Conservation (phyloP, 2,113 vertebrate genomes). For the Herpetotheres cachinnans region DNA sequence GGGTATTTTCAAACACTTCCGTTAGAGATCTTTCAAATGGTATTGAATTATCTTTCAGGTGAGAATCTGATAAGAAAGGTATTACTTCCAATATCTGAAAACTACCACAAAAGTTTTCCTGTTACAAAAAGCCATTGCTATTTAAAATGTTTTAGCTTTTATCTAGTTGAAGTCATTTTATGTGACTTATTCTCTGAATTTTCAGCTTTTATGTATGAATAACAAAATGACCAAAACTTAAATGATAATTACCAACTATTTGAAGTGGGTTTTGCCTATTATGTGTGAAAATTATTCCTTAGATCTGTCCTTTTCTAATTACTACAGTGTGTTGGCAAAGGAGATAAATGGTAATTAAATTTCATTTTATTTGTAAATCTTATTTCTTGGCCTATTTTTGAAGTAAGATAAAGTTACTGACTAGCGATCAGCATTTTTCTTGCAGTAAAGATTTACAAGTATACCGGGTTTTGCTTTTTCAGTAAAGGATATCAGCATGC, state of each 20-base stretch:
- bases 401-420: background rate
- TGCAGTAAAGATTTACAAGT: background rate
- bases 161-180: background rate
- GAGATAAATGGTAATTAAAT: background rate
- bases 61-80: background rate
- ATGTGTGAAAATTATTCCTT: background rate
- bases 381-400: background rate
- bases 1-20: slow-evolving; percentile 79
- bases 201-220: background rate
- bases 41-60: slow-evolving; percentile 82
- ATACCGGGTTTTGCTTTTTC: slow-evolving; percentile 38
- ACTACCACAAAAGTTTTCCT: background rate
- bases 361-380: background rate
- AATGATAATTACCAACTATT: background rate
- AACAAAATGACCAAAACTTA: background rate
- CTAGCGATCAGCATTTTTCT: background rate
- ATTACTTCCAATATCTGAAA: background rate
- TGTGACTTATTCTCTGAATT: background rate
- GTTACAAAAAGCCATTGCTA: background rate
- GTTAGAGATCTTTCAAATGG: slow-evolving; percentile 83
- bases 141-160: background rate
- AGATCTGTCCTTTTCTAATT: background rate
- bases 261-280: background rate
- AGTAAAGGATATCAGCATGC: slow-evolving; percentile 85
- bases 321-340: background rate